These are phyloP conservation scores for Eleutherodactylus coqui DNA, from an alignment of 2,797 vertebrate genomes.

Conservation along the genomic window DNA sequence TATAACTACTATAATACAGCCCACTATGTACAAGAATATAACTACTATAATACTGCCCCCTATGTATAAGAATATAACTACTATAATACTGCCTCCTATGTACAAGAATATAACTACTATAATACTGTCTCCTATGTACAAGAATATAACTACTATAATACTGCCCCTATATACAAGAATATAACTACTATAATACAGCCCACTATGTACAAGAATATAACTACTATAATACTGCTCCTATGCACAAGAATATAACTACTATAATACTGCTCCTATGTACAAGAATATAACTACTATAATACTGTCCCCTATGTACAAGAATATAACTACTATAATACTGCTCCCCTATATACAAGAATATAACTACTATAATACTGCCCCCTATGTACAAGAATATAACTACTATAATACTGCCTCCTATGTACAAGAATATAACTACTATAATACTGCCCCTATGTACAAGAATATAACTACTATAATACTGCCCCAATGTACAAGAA, in stretches of 20 bases:
- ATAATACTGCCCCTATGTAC: background rate
- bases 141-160: conserved; percentile 15
- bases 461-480: conserved; percentile 7
- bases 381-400: conserved; percentile 10
- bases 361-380: conserved; percentile 8
- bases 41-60: conserved; percentile 1
- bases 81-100: background rate
- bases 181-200: conserved; percentile 1
- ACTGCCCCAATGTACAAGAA: background rate
- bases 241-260: conserved; percentile 6
- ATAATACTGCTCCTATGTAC: conserved; percentile 1
- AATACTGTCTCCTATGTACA: background rate
- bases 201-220: background rate
- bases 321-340: conserved; percentile 14
- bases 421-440: conserved; percentile 15
- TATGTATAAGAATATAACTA: background rate
- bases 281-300: conserved; percentile 2
- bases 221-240: background rate
- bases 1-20: conserved; percentile 8
- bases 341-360: conserved; percentile 4
- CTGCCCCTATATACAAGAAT: background rate
- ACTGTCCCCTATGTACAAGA: background rate
- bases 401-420: conserved; percentile 3
- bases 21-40: background rate
- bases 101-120: conserved; percentile 15